These are phyloP conservation scores for Anoplophora glabripennis DNA, from an alignment of 1,140 invertebrate genomes.

Conservation along the genomic window DNA sequence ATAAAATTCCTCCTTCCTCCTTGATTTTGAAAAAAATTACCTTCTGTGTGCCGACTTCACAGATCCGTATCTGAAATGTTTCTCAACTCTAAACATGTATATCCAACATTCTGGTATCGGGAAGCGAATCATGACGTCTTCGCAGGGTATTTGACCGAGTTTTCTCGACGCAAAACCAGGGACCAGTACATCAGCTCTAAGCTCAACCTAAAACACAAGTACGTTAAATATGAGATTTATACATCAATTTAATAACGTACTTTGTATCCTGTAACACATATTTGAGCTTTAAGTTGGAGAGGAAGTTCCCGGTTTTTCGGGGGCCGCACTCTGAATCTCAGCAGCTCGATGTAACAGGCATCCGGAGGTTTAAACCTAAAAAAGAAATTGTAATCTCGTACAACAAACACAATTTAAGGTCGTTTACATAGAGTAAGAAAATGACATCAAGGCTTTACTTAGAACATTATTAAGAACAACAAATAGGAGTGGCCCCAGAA, in stretches of 20 bases:
- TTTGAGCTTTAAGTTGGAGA: conserved; percentile 85
- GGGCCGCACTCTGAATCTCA: conserved; percentile 94
- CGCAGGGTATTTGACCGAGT: conserved; percentile 92
- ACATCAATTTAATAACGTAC: conserved; percentile 47
- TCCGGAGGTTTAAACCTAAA: conserved; percentile 95
- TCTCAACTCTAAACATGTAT: conserved; percentile 97
- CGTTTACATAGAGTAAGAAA: too few relatives aligned
- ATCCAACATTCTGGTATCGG: conserved; percentile 99
- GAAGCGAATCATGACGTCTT: conserved; percentile 95
- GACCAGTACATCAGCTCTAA: conserved; percentile 90
- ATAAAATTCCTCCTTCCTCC: too few relatives aligned
- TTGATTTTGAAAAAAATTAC: too few relatives aligned
- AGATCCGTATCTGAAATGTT: conserved; percentile 98
- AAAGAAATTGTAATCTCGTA: too few relatives aligned
- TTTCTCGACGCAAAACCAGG: conserved; percentile 95
- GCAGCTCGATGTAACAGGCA: conserved; percentile 95
- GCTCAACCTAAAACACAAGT: conserved; percentile 68
- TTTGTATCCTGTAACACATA: conserved; percentile 82
- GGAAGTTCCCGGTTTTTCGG: conserved; percentile 96
- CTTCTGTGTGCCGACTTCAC: conserved; percentile 93
- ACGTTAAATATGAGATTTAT: conserved; percentile 11
- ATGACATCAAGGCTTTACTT: too few relatives aligned
- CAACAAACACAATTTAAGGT: too few relatives aligned
- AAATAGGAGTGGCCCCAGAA: too few relatives aligned
- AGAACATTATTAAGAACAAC: too few relatives aligned